Base-by-base conservation (phyloP, 2,888 invertebrate genomes). In the Clanis bilineata region DNA sequence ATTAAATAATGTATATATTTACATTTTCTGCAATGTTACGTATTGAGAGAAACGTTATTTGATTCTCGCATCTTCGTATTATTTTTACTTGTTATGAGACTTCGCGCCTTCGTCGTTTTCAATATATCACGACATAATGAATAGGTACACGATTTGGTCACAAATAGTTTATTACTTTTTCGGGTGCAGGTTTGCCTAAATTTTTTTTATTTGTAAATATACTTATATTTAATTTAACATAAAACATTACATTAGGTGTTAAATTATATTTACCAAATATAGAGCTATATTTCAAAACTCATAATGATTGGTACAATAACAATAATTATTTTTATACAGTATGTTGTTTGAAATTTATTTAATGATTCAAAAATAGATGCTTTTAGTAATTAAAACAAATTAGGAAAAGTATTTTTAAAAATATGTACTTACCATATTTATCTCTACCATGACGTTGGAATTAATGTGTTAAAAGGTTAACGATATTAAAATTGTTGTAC, bases 321-420 rank as follows among this genome's bases (percentile, higher is more conserved):
- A 22, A 44, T 56, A 57, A 21, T 57, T 57, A 57, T 57, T 45
- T 45, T 57, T 57, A 45, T 45, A 57, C 22, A 57, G 9, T 32
- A 32, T 22, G 41, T 15, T 45, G 12, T 57, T 57, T 18, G 36
- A 15, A 18, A 51, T 51, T 51, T 28, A 51, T 18, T 51, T 28
- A 51, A 28, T 51, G 47, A 25, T 51, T 28, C 25, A 18, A 28
- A 51, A 41, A 51, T 45, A 45, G 45, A 51, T 23, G 47, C 47
- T 51, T 51, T 9, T 28, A 10, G 18, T 28, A 15, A n/a, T n/a
- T n/a, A 28, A 25, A 15, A 32, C 28, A 12, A n/a, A 51, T 15
- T 3, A 28, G n/a, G 47, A 15, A 15, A 47, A 51, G 47, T 51
- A 47, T 51, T 51, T 18, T 23, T 28, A 47, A 51, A n/a, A 51